These are phyloP conservation scores for Zhuqinia jingwanae DNA, from an alignment of 2,888 invertebrate species.

Conservation along the genomic window DNA sequence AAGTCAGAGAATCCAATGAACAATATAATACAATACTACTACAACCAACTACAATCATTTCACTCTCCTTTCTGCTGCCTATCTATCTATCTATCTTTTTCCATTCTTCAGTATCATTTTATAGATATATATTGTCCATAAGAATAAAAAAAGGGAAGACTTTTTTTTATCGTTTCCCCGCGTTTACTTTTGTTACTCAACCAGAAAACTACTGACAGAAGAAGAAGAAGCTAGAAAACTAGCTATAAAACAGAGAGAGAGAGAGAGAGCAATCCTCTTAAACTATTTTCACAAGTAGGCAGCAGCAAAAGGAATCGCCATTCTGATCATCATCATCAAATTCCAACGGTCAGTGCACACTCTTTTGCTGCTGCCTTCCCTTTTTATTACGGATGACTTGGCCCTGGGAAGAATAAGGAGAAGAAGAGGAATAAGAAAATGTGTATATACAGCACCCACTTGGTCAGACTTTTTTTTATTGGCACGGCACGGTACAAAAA, in stretches of 20 bases:
- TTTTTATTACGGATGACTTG: constrained; percentile 58
- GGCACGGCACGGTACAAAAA: constrained; percentile 1
- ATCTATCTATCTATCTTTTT: not conserved
- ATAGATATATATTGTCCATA: not conserved
- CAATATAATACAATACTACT: too few species aligned
- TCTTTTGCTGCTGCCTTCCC: constrained; percentile 15
- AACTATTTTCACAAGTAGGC: constrained; percentile 59
- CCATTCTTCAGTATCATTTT: not conserved
- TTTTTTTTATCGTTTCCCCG: constrained; percentile 35
- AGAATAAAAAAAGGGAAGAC: constrained; percentile 10
- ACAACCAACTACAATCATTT: not conserved
- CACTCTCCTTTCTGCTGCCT: not conserved
- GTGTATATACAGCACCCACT: constrained; percentile 51
- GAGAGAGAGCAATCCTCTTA: constrained; percentile 64
- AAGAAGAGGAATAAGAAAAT: not conserved
- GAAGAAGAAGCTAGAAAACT: not conserved
- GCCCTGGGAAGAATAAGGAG: not conserved
- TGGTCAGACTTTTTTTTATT: constrained; percentile 56
- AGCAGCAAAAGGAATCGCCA: too few species aligned
- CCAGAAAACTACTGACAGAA: constrained; percentile 24
- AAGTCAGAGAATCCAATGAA: not conserved
- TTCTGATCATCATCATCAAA: constrained; percentile 65
- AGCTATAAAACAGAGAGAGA: not conserved
- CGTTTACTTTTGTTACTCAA: constrained; percentile 52
- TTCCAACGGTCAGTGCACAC: constrained; percentile 65